Conservation (phyloP, 2,888 invertebrate genomes). For the Anarsia innoxiella region DNA sequence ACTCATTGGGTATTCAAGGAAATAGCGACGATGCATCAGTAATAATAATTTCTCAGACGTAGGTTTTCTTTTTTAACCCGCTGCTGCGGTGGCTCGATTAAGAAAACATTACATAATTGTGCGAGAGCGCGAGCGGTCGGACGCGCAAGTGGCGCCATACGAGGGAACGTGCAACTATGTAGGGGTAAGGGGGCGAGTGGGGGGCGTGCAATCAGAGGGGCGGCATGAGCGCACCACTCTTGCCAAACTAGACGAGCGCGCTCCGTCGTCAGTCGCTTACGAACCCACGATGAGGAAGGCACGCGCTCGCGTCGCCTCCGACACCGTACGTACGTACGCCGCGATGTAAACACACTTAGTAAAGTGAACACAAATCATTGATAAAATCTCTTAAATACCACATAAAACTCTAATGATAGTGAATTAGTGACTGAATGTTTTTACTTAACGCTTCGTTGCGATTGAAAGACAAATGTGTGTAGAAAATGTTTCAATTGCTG, state of each 20-base stretch:
- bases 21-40: conserved; percentile 27
- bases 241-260: conserved; percentile 37
- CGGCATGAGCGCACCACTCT: conserved; percentile 55
- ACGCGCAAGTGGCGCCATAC: conserved; percentile 69
- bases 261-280: conserved; percentile 55
- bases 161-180: conserved; percentile 66
- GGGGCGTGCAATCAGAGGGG: conserved; percentile 48
- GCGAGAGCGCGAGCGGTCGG: conserved; percentile 56
- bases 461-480: conserved; percentile 60
- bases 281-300: conserved; percentile 59
- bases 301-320: conserved; percentile 51
- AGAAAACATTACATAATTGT: conserved; percentile 73
- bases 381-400: conserved; percentile 33
- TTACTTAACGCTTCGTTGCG: conserved; percentile 29
- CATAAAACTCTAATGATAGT: conserved; percentile 34
- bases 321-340: conserved; percentile 45
- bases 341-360: conserved; percentile 66
- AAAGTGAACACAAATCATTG: conserved; percentile 42
- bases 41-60: conserved; percentile 36
- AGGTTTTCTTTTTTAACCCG: conserved; percentile 47
- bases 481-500: conserved; percentile 69
- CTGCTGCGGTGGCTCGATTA: conserved; percentile 61
- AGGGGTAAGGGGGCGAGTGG: conserved; percentile 48
- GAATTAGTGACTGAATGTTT: conserved; percentile 35
- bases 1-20: conserved; percentile 25